Base-by-base conservation (phyloP, 2,113 vertebrate genomes). In the Peucedramus taeniatus region DNA sequence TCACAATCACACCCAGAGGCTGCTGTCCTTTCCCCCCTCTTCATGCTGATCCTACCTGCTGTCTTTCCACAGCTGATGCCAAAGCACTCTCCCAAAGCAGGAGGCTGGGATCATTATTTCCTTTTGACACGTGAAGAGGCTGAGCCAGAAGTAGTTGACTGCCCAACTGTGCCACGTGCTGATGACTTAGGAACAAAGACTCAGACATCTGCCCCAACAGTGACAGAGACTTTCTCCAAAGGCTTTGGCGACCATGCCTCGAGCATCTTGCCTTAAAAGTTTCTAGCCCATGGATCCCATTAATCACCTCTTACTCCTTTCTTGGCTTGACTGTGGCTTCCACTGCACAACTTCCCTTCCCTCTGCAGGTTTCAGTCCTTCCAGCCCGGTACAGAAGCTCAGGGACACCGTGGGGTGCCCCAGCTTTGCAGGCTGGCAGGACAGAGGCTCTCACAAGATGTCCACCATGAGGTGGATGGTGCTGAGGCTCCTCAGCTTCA, bases 311-410 rank as follows among this genome's bases (percentile, higher is more conserved):
- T 47, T 51, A 9, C 8, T 74, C 68, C 13, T 77, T 54, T n/a
- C 28, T 84, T 53, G 26, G 26, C 28, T 44, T 20, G 19, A 4
- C 53, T 53, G 44, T 35, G 35, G 42, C n/a, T 68, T 79, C 28
- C 70, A 35, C 10, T 42, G 79, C 44, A 50, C 47, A 74, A 26
- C 15, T 79, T 30, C 60, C 10, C 35, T 40, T 23, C 37, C 15
- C 42, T 91, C 28, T 51, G 23, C 8, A 21, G 0, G 1, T 54
- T 87, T 59, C 49, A 71, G 69, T 10, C 51, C 78, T 66, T 54
- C 33, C 51, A 70, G 5, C 8, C 6, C 0, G 0, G 51, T 0
- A 0, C 15, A 9, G 13, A 11, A 74, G 26, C 59, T 53, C 0
- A 0, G 10, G 40, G n/a, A 35, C 9, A 13, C 5, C 1, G 0